Evolutionary conservation across 2,113 vertebrate genomes (phyloP).

Genomic region (Colius striatus): DNA sequence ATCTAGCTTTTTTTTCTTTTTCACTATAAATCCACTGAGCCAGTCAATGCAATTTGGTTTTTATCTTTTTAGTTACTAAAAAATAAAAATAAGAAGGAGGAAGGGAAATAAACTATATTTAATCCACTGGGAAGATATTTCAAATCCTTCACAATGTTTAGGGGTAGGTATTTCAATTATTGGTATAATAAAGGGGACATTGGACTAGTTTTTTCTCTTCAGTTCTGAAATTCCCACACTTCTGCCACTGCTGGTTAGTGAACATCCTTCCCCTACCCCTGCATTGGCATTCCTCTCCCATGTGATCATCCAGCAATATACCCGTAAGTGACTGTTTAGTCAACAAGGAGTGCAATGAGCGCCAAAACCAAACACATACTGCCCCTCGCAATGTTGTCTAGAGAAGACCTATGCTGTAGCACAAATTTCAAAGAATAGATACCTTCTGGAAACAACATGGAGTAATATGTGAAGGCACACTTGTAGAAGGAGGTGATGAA

Average conservation of each 20-base stretch:
- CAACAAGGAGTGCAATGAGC: neutral
- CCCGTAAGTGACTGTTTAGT: neutral
- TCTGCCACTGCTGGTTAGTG: neutral
- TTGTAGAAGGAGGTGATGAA: neutral
- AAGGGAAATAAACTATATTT: neutral
- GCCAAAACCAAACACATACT: neutral
- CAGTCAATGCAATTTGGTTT: neutral
- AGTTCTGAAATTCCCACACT: neutral
- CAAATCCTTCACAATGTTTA: neutral
- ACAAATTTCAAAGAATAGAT: neutral
- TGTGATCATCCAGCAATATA: conserved; percentile 1
- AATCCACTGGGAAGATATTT: neutral
- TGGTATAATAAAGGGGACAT: neutral
- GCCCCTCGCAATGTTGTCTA: neutral
- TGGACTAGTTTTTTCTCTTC: neutral
- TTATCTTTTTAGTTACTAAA: neutral
- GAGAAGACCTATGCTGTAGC: neutral
- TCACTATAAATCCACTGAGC: neutral
- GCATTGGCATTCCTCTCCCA: neutral
- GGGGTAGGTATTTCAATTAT: neutral
- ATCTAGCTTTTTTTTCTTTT: neutral
- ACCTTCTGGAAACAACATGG: neutral
- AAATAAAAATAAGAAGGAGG: neutral
- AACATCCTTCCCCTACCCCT: neutral
- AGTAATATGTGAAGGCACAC: neutral